Conservation (phyloP, 2,888 invertebrate genomes). For the Patella depressa region DNA sequence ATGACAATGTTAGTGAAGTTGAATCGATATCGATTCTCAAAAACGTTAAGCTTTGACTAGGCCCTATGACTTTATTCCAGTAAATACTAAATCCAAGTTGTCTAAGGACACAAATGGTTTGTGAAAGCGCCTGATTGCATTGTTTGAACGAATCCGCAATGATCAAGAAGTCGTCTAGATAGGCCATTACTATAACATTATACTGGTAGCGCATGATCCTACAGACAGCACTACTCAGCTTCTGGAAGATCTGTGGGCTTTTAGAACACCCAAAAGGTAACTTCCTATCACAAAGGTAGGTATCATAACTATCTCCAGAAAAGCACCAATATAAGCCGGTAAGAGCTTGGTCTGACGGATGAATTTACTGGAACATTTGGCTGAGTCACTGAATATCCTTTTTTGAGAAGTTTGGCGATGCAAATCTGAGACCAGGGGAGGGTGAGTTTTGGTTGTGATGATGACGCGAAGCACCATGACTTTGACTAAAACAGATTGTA, state of each 20-base stretch:
- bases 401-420: no score
- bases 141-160: background rate
- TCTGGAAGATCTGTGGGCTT: background rate
- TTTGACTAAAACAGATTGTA: no score
- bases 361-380: background rate
- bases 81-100: slow-evolving; percentile 13
- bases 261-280: slow-evolving; percentile 10
- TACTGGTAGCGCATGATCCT: background rate
- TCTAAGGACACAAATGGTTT: background rate
- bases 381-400: no score
- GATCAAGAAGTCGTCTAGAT: slow-evolving; percentile 11
- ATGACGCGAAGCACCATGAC: no score
- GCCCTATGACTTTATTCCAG: slow-evolving; percentile 1
- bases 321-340: slow-evolving; percentile 12
- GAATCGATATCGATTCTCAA: slow-evolving; percentile 7
- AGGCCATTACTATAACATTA: background rate
- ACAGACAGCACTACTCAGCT: slow-evolving; percentile 13
- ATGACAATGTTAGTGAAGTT: slow-evolving; percentile 4
- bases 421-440: no score
- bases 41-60: background rate
- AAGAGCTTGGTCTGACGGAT: background rate
- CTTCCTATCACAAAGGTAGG: slow-evolving; percentile 10
- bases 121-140: background rate
- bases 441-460: no score
- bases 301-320: background rate